Conservation (phyloP, 2,888 invertebrate species). For the Platerodrilus igneus region DNA sequence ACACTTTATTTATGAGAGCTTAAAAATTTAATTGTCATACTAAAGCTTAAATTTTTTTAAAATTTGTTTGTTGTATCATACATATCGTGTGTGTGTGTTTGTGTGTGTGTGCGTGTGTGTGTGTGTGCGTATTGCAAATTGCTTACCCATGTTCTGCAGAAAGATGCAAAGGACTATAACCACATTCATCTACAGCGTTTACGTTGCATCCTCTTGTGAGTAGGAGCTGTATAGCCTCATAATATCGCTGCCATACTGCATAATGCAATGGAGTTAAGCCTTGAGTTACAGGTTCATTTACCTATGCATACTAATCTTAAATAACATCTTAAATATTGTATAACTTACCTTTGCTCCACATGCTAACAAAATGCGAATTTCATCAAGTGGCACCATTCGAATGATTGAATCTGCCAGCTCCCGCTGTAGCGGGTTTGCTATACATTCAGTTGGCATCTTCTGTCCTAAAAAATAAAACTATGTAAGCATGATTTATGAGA, state of each 20-base stretch:
- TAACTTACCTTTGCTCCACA: constrained; percentile 78
- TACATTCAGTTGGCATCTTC: constrained; percentile 69
- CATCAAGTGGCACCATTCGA: constrained; percentile 79
- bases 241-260: constrained; percentile 82
- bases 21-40: not conserved
- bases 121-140: not conserved
- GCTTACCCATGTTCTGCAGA: constrained; percentile 81
- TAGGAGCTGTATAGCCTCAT: constrained; percentile 74
- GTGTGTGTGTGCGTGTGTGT: not conserved
- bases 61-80: not conserved
- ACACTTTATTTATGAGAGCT: not conserved
- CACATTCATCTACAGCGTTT: constrained; percentile 81
- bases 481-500: too few relatives aligned
- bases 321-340: too few relatives aligned
- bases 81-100: too few relatives aligned
- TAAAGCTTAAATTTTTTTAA: not conserved
- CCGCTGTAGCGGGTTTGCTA: constrained; percentile 71
- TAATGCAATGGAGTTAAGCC: constrained; percentile 88
- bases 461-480: too few relatives aligned
- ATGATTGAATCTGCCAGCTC: constrained; percentile 89
- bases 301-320: constrained; percentile 40
- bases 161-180: constrained; percentile 85
- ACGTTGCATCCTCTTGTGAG: constrained; percentile 78
- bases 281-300: constrained; percentile 76
- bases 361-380: constrained; percentile 77